These are phyloP conservation scores for Genyomyrus donnyi DNA, from an alignment of 2,113 vertebrate genomes.

Conservation along the genomic window DNA sequence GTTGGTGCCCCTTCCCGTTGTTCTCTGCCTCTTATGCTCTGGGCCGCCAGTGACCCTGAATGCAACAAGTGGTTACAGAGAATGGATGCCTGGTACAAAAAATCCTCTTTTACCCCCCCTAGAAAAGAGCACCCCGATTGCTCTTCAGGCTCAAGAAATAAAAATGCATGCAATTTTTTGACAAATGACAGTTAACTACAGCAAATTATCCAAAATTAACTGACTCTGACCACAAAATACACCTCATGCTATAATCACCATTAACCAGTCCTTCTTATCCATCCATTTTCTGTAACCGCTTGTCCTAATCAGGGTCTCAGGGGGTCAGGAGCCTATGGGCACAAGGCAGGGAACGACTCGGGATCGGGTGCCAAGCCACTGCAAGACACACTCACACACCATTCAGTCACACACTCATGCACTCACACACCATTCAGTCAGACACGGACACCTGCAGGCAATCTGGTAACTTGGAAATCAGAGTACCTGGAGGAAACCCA, in stretches of 20 bases:
- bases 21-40: neutral
- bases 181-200: neutral
- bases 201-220: neutral
- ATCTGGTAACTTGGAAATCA: neutral
- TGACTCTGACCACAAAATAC: neutral
- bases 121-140: neutral
- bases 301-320: neutral
- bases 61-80: neutral
- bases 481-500: neutral
- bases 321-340: neutral
- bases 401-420: neutral
- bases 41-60: neutral
- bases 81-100: neutral
- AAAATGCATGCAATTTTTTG: neutral
- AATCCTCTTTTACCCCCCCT: neutral
- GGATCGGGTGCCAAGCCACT: neutral
- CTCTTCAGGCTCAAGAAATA: neutral
- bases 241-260: neutral
- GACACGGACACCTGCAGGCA: neutral
- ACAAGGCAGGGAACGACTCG: neutral
- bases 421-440: too few relatives aligned
- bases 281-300: neutral
- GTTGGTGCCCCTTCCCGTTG: neutral
- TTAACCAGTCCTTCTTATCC: neutral
- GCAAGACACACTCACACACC: neutral